Evolutionary conservation across 1,140 invertebrate genomes (phyloP).

Genomic region (Aphaenogaster floridana): DNA sequence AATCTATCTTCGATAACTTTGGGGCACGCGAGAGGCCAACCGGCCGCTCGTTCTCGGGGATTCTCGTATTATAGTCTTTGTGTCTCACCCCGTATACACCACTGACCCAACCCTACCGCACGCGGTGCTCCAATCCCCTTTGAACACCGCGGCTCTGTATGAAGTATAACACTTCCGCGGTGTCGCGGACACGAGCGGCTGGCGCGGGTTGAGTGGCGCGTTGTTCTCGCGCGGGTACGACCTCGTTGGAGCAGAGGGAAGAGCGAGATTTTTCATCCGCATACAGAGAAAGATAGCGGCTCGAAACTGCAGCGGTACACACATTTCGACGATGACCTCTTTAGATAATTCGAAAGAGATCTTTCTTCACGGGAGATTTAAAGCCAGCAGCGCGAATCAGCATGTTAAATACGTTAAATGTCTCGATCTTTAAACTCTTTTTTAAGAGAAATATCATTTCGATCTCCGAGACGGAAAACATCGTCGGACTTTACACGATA

Average conservation of each 20-base stretch:
- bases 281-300: background rate
- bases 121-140: conserved; percentile 11
- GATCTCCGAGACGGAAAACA: background rate
- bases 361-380: background rate
- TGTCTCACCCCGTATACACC: conserved; percentile 7
- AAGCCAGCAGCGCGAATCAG: background rate
- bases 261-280: conserved; percentile 32
- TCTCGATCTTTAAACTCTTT: background rate
- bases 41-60: background rate
- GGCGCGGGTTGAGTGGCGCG: background rate
- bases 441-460: background rate
- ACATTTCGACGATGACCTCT: conserved; percentile 22
- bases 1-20: conserved; percentile 5
- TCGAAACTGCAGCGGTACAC: conserved; percentile 15
- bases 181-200: conserved; percentile 32
- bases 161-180: conserved; percentile 45
- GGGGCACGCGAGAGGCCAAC: background rate
- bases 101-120: conserved; percentile 32
- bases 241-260: conserved; percentile 40
- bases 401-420: background rate
- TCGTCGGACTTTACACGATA: too few relatives aligned
- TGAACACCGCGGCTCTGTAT: conserved; percentile 18
- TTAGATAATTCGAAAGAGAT: conserved; percentile 3
- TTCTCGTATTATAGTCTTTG: background rate
- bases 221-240: conserved; percentile 21